Evolutionary conservation across 1,140 invertebrate genomes (phyloP).

Genomic region (Sesamia nonagrioides): DNA sequence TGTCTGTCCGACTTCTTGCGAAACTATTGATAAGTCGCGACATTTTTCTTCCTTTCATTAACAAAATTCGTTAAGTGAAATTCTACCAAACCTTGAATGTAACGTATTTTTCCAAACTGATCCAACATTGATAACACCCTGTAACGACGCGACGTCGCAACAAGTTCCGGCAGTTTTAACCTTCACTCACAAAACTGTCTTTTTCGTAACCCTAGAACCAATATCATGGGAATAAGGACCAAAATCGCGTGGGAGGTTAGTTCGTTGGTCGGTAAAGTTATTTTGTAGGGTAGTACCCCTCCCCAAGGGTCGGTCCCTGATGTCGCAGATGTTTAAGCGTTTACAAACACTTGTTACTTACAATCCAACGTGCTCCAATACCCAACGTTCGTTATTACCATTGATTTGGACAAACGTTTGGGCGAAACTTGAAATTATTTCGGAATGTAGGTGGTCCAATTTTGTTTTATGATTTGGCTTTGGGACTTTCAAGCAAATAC

Average conservation of each 20-base stretch:
- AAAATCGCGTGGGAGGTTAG: constrained; percentile 1
- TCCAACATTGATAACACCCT: constrained; percentile 34
- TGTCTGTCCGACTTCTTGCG: too few relatives aligned
- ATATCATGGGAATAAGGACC: constrained; percentile 1
- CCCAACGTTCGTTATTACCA: background rate
- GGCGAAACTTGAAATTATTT: too few relatives aligned
- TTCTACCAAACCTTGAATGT: constrained; percentile 17
- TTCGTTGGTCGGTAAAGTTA: background rate
- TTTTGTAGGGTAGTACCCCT: constrained; percentile 39
- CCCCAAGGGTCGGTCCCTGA: constrained; percentile 34
- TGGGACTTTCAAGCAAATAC: too few relatives aligned
- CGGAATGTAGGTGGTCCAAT: too few relatives aligned
- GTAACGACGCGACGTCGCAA: constrained; percentile 32
- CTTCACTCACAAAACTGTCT: constrained; percentile 6
- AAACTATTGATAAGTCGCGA: background rate
- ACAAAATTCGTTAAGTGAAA: constrained; percentile 42
- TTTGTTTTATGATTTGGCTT: too few relatives aligned
- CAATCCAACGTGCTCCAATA: constrained; percentile 30
- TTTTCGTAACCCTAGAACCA: background rate
- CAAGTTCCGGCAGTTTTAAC: constrained; percentile 30
- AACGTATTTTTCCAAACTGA: constrained; percentile 32
- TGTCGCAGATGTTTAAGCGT: constrained; percentile 44
- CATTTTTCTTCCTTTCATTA: background rate
- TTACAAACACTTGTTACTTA: constrained; percentile 49
- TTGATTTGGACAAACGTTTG: background rate